Evolutionary conservation across 2,113 vertebrate species (phyloP).

Genomic region (Octodon degus): DNA sequence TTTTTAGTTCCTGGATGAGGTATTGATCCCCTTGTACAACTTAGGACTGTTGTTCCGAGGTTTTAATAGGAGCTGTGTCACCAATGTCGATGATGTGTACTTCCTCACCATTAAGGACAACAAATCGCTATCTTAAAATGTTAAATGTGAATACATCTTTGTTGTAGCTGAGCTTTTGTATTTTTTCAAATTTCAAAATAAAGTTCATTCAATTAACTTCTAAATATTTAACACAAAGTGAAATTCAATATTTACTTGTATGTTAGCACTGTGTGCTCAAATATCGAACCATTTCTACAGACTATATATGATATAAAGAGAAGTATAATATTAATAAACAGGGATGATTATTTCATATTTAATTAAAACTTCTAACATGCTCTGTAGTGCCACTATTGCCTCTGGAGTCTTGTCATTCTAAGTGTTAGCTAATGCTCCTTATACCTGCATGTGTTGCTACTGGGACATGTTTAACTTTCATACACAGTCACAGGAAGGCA

Average conservation of each 20-base stretch:
- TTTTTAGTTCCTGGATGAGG: not conserved
- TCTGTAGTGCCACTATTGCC: not conserved
- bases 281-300: not conserved
- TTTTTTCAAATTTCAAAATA: not conserved
- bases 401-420: not conserved
- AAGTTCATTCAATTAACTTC: not conserved
- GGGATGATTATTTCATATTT: not conserved
- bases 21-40: not conserved
- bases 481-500: not conserved
- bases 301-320: not conserved
- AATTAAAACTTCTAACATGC: constrained; percentile 1
- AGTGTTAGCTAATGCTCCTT: not conserved
- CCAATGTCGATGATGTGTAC: not conserved
- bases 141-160: not conserved
- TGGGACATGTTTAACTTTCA: not conserved
- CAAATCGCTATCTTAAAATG: not conserved
- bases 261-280: not conserved
- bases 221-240: not conserved
- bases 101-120: not conserved
- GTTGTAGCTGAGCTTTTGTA: not conserved
- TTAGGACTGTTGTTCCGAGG: not conserved
- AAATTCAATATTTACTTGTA: constrained; percentile 10
- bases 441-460: not conserved
- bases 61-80: not conserved
- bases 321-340: not conserved